Percentiles rank a stretch among this genome's conserved stretches.
These are phyloP conservation scores for Cyrtonyx montezumae DNA, from an alignment of 2,113 vertebrate species.

Conservation along the genomic window DNA sequence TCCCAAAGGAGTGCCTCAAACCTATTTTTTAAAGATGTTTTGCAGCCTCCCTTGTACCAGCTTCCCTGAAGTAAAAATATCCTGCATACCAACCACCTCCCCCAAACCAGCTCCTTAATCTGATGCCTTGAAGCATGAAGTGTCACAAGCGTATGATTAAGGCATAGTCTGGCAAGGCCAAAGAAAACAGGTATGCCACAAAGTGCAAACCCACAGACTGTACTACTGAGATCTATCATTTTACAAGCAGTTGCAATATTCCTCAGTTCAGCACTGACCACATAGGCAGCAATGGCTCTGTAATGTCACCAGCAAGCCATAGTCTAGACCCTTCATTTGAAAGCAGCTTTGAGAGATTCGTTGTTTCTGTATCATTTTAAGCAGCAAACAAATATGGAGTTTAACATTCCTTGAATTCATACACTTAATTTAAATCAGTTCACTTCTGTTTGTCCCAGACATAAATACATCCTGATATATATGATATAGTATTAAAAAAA, in stretches of 20 bases:
- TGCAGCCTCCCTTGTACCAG: background rate
- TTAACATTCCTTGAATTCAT: background rate
- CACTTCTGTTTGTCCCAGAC: background rate
- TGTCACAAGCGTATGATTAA: background rate
- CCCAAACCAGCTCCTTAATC: background rate
- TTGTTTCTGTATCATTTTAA: background rate
- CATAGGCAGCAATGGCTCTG: background rate
- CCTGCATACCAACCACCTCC: background rate
- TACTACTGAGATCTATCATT: background rate
- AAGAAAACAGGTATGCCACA: background rate
- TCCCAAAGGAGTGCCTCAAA: background rate
- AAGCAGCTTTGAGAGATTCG: background rate
- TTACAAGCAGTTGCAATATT: background rate
- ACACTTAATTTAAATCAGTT: slow-evolving; percentile 4
- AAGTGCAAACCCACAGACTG: background rate
- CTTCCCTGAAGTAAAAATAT: background rate
- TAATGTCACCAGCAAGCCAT: background rate
- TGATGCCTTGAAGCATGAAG: background rate
- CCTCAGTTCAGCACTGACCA: background rate
- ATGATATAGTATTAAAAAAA: background rate
- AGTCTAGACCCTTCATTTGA: background rate
- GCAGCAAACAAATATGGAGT: background rate
- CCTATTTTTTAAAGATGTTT: background rate
- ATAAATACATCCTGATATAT: background rate
- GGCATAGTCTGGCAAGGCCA: background rate